Evolutionary conservation across 2,113 vertebrate species (phyloP).

Genomic region (Eptatretus burgeri): DNA sequence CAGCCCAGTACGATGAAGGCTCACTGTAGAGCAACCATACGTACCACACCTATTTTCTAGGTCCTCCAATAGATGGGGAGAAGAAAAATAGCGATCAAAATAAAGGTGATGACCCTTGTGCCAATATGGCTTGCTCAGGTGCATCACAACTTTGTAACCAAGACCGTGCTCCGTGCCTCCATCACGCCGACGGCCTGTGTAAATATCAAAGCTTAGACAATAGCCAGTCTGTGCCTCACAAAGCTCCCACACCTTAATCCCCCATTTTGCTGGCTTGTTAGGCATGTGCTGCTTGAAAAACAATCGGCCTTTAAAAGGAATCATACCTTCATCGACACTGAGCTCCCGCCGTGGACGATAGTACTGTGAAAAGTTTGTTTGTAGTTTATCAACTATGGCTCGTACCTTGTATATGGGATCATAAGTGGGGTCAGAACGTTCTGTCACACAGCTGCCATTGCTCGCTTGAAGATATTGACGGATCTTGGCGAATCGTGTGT

Average conservation of each 20-base stretch:
- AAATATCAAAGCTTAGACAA: constrained; percentile 25
- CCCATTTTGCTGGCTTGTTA: constrained; percentile 26
- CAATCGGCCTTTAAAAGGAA: constrained; percentile 23
- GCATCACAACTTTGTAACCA: constrained; percentile 20
- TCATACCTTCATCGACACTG: constrained; percentile 24
- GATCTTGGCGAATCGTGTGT: constrained; percentile 28
- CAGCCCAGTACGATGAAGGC: constrained; percentile 22
- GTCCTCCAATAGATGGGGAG: constrained; percentile 25
- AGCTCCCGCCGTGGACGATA: constrained; percentile 28
- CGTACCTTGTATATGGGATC: constrained; percentile 32
- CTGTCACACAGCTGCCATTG: constrained; percentile 21
- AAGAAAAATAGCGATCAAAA: constrained; percentile 33
- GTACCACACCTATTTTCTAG: constrained; percentile 20
- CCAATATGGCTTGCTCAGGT: constrained; percentile 24
- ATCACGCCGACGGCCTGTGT: constrained; percentile 19
- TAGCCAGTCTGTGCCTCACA: constrained; percentile 33
- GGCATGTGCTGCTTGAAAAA: constrained; percentile 29
- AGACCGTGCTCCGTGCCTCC: constrained; percentile 11
- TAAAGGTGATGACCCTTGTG: constrained; percentile 28
- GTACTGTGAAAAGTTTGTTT: constrained; percentile 29
- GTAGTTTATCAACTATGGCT: constrained; percentile 26
- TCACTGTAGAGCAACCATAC: constrained; percentile 28
- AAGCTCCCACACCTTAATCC: constrained; percentile 33
- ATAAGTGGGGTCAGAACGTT: constrained; percentile 24
- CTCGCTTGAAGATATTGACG: constrained; percentile 32